Base-by-base conservation (phyloP, 1,140 invertebrate species). In the Papilio machaon region DNA sequence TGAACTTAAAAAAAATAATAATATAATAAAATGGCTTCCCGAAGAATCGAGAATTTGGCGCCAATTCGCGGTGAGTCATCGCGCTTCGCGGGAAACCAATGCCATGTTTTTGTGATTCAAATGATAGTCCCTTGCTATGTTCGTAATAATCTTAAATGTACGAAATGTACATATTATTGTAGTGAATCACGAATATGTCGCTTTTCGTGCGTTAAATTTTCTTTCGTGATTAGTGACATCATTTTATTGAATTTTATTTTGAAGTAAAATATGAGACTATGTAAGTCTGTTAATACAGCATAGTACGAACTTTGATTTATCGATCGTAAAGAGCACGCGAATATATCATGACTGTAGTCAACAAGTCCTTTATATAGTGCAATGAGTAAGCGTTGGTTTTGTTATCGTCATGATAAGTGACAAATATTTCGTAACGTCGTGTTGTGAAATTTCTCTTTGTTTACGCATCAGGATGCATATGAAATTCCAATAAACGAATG, bases 1-100 rank as follows among this genome's bases (percentile, higher is more conserved):
- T 9, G 60, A 60, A 47, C 6, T 23, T 19, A 79, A 79, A 67
- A n/a, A 52, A 79, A 52, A 82, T 73, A 64, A 80, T n/a, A n/a
- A n/a, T n/a, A n/a, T n/a, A 64, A 82, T 79, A 79, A 79, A 15
- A 46, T 38, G 73, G 35, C 17, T 43, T 54, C 19, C 35, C 58
- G 78, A 58, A 54, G 77, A 13, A 43, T 80, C 52, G 79, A 77
- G 52, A 80, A 80, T 76, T 80, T 77, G 81, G 81, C 81, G 81
- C 81, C 81, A 30, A 70, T 47, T 49, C 19, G n/a, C n/a, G n/a
- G 67, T 82, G 81, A 80, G 19, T 82, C 73, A 82, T 67, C 43
- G 46, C 19, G 23, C 52, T 82, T 82, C 78, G 35, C 73, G 73
- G 47, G 81, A 82, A 82, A 75, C 73, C 49, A 73, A 76, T 75